A percentile compares a stretch with the other conserved stretches of the same genome.
These are phyloP conservation scores for Argopecten irradians DNA, from an alignment of 1,140 invertebrate genomes.

Conservation along the genomic window DNA sequence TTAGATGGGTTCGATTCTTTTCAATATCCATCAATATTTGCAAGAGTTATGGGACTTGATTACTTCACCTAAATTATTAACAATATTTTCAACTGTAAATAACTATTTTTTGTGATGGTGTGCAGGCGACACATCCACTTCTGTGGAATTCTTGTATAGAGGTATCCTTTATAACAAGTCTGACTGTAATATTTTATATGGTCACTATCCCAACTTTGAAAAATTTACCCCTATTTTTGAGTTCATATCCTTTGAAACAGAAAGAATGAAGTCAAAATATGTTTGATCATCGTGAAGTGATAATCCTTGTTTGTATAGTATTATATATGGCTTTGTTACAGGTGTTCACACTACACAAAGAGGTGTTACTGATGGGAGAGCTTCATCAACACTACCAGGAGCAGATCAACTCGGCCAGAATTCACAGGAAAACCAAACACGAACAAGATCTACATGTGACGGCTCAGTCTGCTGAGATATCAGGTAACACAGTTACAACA, in stretches of 20 bases:
- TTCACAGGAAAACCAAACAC: slow-evolving; percentile 37
- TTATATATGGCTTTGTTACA: slow-evolving; percentile 44
- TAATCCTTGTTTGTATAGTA: slow-evolving; percentile 12
- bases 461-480: slow-evolving; percentile 57
- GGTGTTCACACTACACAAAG: slow-evolving; percentile 73
- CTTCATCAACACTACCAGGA: slow-evolving; percentile 74
- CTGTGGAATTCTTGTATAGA: no score
- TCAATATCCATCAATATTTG: no score
- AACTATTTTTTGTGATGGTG: no score
- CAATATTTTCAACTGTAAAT: no score
- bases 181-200: no score
- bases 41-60: no score
- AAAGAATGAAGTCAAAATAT: not conserved
- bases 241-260: not conserved
- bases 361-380: slow-evolving; percentile 75
- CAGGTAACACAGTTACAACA: slow-evolving; percentile 54
- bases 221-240: no score
- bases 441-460: slow-evolving; percentile 54
- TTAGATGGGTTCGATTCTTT: no score
- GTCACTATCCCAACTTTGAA: no score
- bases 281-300: not conserved
- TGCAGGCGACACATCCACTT: no score
- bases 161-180: no score
- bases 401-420: slow-evolving; percentile 59
- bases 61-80: no score